A percentile compares a stretch with the other conserved stretches of the same genome.
Conservation (phyloP, 2,113 vertebrate genomes). For the Phrynosoma blainvillii region DNA sequence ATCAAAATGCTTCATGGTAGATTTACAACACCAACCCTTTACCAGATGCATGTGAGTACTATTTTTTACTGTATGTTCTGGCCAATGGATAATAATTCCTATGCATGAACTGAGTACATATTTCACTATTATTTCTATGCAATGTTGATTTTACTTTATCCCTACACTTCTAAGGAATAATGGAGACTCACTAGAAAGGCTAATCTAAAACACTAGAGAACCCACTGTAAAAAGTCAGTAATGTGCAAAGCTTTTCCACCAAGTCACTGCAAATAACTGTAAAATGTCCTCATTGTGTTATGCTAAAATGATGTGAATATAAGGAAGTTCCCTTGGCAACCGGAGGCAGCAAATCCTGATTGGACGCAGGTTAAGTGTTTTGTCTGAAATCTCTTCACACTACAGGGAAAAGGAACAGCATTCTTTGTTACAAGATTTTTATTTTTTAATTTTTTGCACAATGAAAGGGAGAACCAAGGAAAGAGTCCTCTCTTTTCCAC, state of each 20-base stretch:
- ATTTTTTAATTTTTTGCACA: background rate
- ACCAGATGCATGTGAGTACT: background rate
- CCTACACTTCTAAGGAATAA: background rate
- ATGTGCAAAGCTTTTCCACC: background rate
- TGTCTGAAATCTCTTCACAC: background rate
- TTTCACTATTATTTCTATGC: background rate
- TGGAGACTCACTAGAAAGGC: background rate
- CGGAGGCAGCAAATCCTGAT: background rate
- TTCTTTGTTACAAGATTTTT: background rate
- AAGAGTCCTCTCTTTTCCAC: background rate
- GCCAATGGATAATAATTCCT: background rate
- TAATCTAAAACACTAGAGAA: background rate
- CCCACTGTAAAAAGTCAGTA: fast-evolving
- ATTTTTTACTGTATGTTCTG: fast-evolving
- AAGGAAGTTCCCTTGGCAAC: conserved; percentile 2
- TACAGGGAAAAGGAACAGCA: background rate
- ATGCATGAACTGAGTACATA: background rate
- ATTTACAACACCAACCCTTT: background rate
- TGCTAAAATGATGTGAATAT: background rate
- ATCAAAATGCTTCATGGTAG: background rate
- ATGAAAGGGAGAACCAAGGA: background rate
- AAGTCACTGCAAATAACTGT: background rate
- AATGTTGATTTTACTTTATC: background rate
- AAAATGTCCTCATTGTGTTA: background rate
- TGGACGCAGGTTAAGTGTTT: background rate